phyloP scores from a whole-genome alignment of 2,797 vertebrate species.

The Phyllotis vaccarum region DNA sequence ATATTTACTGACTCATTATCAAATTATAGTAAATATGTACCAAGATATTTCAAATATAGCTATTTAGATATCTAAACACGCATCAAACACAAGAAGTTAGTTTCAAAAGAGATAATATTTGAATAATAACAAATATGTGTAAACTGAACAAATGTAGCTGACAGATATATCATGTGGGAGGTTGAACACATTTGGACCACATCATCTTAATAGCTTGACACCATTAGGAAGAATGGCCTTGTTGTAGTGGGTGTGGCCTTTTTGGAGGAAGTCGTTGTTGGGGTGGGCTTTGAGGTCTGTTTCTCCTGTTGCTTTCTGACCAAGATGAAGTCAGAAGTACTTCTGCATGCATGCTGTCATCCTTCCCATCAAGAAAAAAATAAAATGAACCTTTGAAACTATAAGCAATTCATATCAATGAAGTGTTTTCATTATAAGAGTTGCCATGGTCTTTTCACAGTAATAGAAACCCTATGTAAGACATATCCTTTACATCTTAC shows the following conservation, averaged over 20 bases:
- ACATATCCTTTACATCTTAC: background rate
- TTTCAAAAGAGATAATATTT: background rate
- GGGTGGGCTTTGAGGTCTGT: background rate
- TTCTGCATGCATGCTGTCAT: background rate
- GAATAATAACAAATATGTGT: background rate
- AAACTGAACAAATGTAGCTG: background rate
- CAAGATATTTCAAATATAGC: background rate
- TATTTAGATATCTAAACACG: background rate
- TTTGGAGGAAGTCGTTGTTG: background rate
- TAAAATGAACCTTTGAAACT: background rate
- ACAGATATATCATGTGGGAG: background rate
- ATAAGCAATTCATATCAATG: background rate
- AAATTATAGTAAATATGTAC: background rate
- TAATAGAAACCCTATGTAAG: background rate
- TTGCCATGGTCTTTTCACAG: background rate
- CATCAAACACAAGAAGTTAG: background rate
- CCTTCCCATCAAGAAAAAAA: background rate
- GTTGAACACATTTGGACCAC: background rate
- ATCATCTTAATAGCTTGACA: background rate
- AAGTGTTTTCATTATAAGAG: background rate
- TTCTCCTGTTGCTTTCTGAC: background rate
- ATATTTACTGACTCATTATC: background rate
- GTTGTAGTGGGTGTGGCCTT: background rate
- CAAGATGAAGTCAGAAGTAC: background rate
- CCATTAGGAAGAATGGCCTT: background rate